Conservation (phyloP, 2,113 vertebrate species). For the Origma solitaria region DNA sequence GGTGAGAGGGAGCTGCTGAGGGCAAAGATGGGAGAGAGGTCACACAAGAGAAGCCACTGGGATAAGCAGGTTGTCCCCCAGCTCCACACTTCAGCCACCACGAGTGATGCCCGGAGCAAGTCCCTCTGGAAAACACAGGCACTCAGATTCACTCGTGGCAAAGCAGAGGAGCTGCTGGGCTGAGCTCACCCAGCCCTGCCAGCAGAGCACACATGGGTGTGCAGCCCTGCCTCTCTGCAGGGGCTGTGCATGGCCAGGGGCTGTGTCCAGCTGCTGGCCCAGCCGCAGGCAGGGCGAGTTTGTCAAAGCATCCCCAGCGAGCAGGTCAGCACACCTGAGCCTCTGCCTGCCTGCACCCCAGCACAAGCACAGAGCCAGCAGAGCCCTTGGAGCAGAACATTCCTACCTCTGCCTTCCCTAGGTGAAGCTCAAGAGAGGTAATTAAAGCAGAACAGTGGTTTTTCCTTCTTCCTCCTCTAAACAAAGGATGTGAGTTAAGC, state of each 20-base stretch:
- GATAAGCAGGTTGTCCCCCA: neutral
- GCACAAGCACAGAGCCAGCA: neutral
- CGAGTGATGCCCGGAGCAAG: neutral
- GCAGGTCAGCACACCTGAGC: neutral
- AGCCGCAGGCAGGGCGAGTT: neutral
- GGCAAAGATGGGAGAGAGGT: neutral
- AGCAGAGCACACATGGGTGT: fast-evolving
- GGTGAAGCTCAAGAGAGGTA: neutral
- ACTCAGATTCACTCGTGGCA: neutral
- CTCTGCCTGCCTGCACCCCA: neutral
- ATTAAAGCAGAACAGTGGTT: neutral
- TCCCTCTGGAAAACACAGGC: neutral
- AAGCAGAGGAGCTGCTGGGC: neutral
- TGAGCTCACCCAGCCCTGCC: neutral
- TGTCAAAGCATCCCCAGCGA: neutral
- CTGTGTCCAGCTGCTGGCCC: neutral
- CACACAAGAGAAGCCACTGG: neutral
- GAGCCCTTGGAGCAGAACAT: neutral
- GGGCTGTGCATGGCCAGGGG: fast-evolving
- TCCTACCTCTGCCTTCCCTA: neutral
- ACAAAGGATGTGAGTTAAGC: neutral
- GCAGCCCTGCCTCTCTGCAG: fast-evolving
- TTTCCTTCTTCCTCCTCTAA: neutral
- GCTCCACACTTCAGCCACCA: neutral
- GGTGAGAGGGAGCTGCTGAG: neutral